These are phyloP conservation scores for Phthorimaea operculella DNA, from an alignment of 1,140 invertebrate species.

Conservation along the genomic window DNA sequence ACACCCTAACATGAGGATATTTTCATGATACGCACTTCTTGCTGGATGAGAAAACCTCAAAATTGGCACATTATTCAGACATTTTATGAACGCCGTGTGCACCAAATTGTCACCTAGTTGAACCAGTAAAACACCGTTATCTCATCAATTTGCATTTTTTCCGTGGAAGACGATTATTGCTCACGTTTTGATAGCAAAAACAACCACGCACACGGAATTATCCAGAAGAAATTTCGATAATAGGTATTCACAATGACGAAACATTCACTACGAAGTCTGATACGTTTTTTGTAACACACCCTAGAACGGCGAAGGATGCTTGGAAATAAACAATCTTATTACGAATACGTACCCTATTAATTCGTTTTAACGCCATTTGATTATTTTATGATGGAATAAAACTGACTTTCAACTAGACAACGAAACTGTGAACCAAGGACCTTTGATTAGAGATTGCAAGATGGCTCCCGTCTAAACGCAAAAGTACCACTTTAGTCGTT, in stretches of 20 bases:
- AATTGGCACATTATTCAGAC: slow-evolving; percentile 66
- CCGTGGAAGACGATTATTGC: slow-evolving; percentile 3
- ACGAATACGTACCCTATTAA: slow-evolving; percentile 88
- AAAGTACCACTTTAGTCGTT: slow-evolving; percentile 71
- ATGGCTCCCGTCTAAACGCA: slow-evolving; percentile 74
- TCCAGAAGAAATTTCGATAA: slow-evolving; percentile 67
- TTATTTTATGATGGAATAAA: slow-evolving; percentile 66
- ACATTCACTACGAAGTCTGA: slow-evolving; percentile 69
- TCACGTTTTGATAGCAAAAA: slow-evolving; percentile 17
- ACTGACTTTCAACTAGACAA: slow-evolving; percentile 73
- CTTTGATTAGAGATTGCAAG: slow-evolving; percentile 75
- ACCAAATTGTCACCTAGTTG: slow-evolving; percentile 55
- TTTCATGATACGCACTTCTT: slow-evolving; percentile 18
- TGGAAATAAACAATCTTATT: slow-evolving; percentile 56
- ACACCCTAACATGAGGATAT: slow-evolving; percentile 15
- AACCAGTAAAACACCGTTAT: slow-evolving; percentile 44
- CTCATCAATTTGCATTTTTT: not conserved
- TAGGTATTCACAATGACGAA: slow-evolving; percentile 69
- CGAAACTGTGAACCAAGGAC: slow-evolving; percentile 73
- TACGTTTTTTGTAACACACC: slow-evolving; percentile 63
- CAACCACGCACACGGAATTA: slow-evolving; percentile 54
- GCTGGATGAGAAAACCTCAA: slow-evolving; percentile 54
- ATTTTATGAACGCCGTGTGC: slow-evolving; percentile 67
- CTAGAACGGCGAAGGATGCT: slow-evolving; percentile 20
- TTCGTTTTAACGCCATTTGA: slow-evolving; percentile 95